Conservation (phyloP, 2,113 vertebrate genomes). For the Hydrochoerus hydrochaeris region DNA sequence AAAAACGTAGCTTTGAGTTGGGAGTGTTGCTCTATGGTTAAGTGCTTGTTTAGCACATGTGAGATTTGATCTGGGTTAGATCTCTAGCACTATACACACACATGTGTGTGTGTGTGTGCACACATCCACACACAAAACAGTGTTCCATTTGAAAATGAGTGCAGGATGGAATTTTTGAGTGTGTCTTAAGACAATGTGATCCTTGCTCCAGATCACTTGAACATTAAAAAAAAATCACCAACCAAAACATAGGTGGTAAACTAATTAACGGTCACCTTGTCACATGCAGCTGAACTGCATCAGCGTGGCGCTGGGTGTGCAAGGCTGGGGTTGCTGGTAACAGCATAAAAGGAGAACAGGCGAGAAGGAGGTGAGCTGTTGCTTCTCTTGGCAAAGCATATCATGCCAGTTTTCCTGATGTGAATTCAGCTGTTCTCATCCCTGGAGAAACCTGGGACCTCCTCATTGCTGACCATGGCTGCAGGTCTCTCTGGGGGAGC, state of each 20-base stretch:
- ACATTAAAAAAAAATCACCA: background rate
- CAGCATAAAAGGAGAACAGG: background rate
- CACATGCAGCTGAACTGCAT: background rate
- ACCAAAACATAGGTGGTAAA: background rate
- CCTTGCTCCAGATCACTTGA: background rate
- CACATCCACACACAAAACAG: background rate
- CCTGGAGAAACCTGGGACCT: background rate
- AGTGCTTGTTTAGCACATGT: background rate
- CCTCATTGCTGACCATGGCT: background rate
- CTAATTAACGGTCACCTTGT: background rate
- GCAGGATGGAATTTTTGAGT: background rate
- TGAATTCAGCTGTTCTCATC: background rate
- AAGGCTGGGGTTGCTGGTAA: background rate
- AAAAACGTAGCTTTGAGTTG: background rate
- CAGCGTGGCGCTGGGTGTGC: background rate
- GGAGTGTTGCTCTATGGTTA: background rate
- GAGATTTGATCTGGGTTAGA: background rate
- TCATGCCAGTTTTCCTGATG: background rate
- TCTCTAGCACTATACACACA: background rate
- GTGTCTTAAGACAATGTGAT: background rate
- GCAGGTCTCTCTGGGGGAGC: background rate
- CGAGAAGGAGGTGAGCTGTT: background rate
- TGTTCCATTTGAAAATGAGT: conserved; percentile 12
- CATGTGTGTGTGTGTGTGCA: background rate
- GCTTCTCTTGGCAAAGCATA: background rate